Percentiles rank a stretch among this genome's conserved stretches.
phyloP scores from a whole-genome alignment of 2,888 invertebrate species.

The Agelastica alni region DNA sequence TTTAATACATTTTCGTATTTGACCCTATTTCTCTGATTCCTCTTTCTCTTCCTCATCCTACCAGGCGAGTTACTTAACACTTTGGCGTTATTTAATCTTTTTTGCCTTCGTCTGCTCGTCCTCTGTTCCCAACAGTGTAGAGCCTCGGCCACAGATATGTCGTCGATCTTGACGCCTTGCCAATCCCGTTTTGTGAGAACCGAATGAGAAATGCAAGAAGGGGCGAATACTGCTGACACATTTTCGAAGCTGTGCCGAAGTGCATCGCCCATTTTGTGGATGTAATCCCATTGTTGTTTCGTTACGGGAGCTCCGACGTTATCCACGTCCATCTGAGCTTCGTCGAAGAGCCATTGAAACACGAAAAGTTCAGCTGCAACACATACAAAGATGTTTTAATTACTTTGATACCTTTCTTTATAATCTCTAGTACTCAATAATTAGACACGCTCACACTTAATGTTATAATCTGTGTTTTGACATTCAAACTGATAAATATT shows the following conservation, averaged over 20 bases:
- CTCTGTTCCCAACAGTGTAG: constrained; percentile 85
- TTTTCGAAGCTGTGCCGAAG: constrained; percentile 79
- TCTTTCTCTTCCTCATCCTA: constrained; percentile 22
- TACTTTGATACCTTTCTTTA: too few relatives aligned
- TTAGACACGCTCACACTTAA: too few relatives aligned
- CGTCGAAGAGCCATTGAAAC: constrained; percentile 94
- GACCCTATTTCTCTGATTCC: constrained; percentile 16
- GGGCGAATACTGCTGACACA: constrained; percentile 89
- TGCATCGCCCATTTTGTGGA: constrained; percentile 87
- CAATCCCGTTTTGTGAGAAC: constrained; percentile 86
- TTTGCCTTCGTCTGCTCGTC: constrained; percentile 51
- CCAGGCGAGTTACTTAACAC: constrained; percentile 27
- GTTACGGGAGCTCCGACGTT: constrained; percentile 89
- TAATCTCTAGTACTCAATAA: too few relatives aligned
- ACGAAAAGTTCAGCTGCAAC: constrained; percentile 85
- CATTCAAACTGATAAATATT: too few relatives aligned
- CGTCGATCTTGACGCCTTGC: constrained; percentile 78
- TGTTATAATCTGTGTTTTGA: too few relatives aligned
- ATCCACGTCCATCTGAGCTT: constrained; percentile 91
- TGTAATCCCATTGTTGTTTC: constrained; percentile 91
- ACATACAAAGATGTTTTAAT: too few relatives aligned
- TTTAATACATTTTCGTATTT: constrained; percentile 10
- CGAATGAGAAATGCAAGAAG: constrained; percentile 91
- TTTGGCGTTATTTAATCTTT: constrained; percentile 32
- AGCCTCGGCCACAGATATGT: constrained; percentile 81